Percentiles rank a stretch among this genome's conserved stretches.
These are phyloP conservation scores for Myathropa florea DNA, from an alignment of 2,888 invertebrate species.

Conservation along the genomic window DNA sequence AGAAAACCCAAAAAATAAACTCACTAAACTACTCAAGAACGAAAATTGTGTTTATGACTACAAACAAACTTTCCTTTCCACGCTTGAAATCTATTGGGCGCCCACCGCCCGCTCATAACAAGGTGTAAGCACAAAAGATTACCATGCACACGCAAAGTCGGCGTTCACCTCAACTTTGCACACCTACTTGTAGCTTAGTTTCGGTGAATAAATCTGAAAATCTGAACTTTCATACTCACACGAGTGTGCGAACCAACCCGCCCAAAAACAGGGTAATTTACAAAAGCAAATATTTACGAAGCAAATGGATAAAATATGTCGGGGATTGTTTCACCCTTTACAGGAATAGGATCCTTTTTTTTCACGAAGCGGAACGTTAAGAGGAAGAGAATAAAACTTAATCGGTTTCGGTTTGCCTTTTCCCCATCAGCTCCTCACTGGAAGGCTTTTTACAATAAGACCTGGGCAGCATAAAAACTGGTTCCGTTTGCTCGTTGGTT, in stretches of 20 bases:
- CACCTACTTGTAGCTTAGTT: neutral
- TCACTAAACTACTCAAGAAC: too few species aligned
- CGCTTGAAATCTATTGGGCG: neutral
- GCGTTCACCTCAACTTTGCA: neutral
- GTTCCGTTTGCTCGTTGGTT: neutral
- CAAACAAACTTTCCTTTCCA: neutral
- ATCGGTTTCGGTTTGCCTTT: constrained; percentile 28
- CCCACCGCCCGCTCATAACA: neutral
- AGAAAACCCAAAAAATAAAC: neutral
- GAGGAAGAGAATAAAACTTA: constrained; percentile 20
- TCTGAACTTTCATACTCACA: neutral
- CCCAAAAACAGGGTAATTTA: constrained; percentile 23
- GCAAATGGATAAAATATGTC: constrained; percentile 54
- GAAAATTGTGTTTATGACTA: too few species aligned
- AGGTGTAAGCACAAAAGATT: neutral
- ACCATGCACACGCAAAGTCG: neutral
- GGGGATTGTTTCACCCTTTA: constrained; percentile 33
- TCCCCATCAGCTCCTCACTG: neutral
- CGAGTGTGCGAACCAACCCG: neutral
- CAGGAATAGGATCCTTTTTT: neutral
- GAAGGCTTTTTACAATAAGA: neutral
- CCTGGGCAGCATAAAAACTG: neutral
- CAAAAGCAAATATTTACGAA: constrained; percentile 46
- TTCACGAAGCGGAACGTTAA: neutral
- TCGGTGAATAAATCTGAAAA: neutral